phyloP scores from a whole-genome alignment of 2,113 vertebrate genomes.

The Phalacrocorax brasilianus region DNA sequence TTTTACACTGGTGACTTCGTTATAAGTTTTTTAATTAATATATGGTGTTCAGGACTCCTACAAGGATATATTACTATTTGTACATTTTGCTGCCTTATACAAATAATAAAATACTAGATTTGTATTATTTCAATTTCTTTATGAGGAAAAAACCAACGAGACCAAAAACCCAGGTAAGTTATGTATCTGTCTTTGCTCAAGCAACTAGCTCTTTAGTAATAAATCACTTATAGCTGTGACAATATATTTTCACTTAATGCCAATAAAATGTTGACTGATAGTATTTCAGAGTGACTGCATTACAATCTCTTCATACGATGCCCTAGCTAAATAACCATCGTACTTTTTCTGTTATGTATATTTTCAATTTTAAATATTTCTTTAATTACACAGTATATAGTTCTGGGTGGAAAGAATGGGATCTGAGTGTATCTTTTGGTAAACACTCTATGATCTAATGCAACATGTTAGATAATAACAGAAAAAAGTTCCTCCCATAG shows the following conservation, averaged over 20 bases:
- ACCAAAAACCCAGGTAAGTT: background rate
- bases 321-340: slow-evolving; percentile 1
- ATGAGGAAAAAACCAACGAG: background rate
- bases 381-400: background rate
- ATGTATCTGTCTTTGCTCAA: background rate
- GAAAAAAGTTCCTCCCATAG: background rate
- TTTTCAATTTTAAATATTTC: background rate
- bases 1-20: background rate
- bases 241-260: slow-evolving; percentile 8
- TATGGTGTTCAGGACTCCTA: background rate
- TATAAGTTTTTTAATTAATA: slow-evolving; percentile 8
- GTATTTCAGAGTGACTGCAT: background rate
- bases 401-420: background rate
- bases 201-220: slow-evolving; percentile 8
- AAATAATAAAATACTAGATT: background rate
- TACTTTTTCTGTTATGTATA: background rate
- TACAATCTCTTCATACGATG: background rate
- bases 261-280: background rate
- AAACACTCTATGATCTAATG: background rate
- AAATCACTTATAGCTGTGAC: background rate
- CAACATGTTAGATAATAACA: background rate
- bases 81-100: background rate
- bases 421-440: background rate
- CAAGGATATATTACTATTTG: slow-evolving; percentile 18
- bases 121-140: background rate